Evolutionary conservation across 2,888 invertebrate species (phyloP).

Genomic region (Balanococcus diminutus): DNA sequence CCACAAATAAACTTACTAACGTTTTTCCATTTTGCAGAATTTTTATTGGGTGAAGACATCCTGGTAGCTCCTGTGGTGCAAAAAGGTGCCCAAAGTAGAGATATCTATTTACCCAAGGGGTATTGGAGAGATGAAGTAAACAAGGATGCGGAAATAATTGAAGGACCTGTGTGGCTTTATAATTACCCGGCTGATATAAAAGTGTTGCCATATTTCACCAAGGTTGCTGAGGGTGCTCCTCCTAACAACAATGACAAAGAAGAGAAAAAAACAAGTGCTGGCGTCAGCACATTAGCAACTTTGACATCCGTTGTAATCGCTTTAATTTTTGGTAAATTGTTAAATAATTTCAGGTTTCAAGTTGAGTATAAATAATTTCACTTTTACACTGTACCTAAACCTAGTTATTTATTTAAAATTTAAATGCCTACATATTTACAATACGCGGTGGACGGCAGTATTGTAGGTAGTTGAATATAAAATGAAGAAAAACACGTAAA

Average conservation of each 20-base stretch:
- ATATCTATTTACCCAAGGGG: conserved; percentile 78
- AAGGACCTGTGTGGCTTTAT: conserved; percentile 70
- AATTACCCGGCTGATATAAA: conserved; percentile 72
- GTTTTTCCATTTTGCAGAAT: conserved; percentile 68
- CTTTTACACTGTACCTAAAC: no score
- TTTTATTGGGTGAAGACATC: conserved; percentile 76
- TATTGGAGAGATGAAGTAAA: conserved; percentile 69
- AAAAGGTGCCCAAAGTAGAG: conserved; percentile 68
- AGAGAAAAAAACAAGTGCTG: not conserved
- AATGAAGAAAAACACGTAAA: no score
- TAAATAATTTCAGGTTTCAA: no score
- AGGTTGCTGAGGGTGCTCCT: not conserved
- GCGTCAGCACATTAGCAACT: not conserved
- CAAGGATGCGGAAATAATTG: conserved; percentile 59
- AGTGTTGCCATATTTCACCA: conserved; percentile 71
- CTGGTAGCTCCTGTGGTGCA: conserved; percentile 78
- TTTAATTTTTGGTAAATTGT: not conserved
- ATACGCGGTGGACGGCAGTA: no score
- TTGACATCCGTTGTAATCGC: not conserved
- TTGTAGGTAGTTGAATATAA: no score
- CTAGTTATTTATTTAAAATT: no score
- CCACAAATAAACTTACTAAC: no score
- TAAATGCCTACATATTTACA: no score
- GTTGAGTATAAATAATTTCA: no score
- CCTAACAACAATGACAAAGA: not conserved